Percentiles rank a stretch among this genome's conserved stretches.
Conservation (phyloP, 2,797 vertebrate genomes). For the Buceros bicornis region DNA sequence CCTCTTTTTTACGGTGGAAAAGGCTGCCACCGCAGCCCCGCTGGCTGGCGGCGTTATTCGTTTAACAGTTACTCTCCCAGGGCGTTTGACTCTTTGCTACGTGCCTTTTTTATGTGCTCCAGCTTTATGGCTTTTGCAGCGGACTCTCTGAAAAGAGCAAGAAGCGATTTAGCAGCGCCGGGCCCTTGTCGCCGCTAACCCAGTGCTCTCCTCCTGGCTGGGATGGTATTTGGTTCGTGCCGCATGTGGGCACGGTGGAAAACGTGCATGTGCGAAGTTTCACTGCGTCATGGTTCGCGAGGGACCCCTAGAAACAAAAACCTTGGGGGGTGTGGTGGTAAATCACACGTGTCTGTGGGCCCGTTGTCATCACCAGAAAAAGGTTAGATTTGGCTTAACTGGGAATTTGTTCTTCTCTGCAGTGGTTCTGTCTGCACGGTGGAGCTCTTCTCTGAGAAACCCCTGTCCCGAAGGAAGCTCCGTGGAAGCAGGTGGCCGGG, state of each 20-base stretch:
- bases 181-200: not conserved
- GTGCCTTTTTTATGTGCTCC: slow-evolving; percentile 71
- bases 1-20: slow-evolving; percentile 72
- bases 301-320: not conserved
- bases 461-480: not conserved
- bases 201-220: slow-evolving; percentile 30
- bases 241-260: not conserved
- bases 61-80: slow-evolving; percentile 73
- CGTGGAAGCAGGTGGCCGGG: not conserved
- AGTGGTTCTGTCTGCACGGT: accelerated
- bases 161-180: slow-evolving; percentile 61
- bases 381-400: not conserved
- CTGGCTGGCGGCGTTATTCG: slow-evolving; percentile 63
- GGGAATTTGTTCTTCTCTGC: not conserved
- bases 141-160: slow-evolving; percentile 61
- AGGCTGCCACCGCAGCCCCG: slow-evolving; percentile 64
- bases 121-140: slow-evolving; percentile 71
- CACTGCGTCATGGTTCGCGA: not conserved
- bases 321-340: accelerated
- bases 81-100: slow-evolving; percentile 75
- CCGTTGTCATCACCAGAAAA: too few species aligned
- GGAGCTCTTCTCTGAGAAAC: not conserved
- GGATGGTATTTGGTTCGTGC: not conserved
- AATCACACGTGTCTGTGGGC: not conserved
- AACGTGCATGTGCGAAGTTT: not conserved